Conservation (phyloP, 2,797 vertebrate genomes). For the Neopelma chrysocephalum region DNA sequence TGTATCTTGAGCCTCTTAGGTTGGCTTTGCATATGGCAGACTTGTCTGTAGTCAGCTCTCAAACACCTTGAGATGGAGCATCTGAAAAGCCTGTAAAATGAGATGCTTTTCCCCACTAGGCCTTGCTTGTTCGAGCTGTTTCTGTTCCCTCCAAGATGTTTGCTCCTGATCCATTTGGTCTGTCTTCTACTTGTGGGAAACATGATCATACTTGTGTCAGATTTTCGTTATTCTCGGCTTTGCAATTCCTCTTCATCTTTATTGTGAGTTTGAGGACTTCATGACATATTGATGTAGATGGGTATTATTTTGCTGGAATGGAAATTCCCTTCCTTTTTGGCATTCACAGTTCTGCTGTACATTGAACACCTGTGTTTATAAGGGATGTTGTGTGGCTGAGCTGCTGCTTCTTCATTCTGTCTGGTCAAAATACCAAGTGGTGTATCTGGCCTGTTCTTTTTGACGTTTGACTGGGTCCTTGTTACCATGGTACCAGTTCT, state of each 20-base stretch:
- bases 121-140: background rate
- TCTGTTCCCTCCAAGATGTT: background rate
- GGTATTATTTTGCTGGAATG: background rate
- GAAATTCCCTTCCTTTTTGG: background rate
- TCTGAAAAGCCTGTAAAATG: background rate
- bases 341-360: background rate
- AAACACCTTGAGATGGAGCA: background rate
- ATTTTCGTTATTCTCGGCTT: background rate
- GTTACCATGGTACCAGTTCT: slow-evolving; percentile 10
- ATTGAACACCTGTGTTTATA: background rate
- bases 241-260: background rate
- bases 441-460: background rate
- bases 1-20: background rate
- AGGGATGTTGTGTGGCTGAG: background rate
- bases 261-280: background rate
- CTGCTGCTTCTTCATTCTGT: background rate
- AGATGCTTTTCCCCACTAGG: background rate
- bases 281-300: background rate
- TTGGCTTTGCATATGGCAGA: background rate
- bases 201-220: background rate
- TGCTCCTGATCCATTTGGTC: background rate
- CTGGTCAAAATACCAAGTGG: background rate
- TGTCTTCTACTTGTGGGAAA: background rate
- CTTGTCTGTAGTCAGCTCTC: background rate
- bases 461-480: slow-evolving; percentile 6